phyloP scores from a whole-genome alignment of 1,140 invertebrate genomes.

The Drosophila watanabei region DNA sequence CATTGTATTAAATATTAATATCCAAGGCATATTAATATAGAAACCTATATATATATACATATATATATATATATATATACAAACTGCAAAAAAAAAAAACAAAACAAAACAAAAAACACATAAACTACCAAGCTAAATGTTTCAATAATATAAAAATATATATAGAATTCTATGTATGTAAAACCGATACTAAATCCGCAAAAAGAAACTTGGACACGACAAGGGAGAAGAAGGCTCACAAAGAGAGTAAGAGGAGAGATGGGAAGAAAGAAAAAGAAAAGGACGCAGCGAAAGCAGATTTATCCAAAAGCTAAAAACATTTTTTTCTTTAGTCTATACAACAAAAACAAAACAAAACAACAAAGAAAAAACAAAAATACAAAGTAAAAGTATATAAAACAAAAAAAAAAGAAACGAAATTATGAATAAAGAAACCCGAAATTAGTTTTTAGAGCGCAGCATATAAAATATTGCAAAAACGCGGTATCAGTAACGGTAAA shows the following conservation, averaged over 20 bases:
- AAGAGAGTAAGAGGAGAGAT: not conserved
- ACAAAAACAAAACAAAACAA: constrained; percentile 18
- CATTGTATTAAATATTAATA: constrained; percentile 76
- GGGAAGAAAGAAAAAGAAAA: not conserved
- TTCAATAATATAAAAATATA: constrained; percentile 60
- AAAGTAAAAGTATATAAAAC: constrained; percentile 8
- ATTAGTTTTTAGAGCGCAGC: constrained; percentile 62
- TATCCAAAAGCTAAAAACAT: constrained; percentile 24
- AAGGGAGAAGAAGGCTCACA: constrained; percentile 15
- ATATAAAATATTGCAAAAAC: constrained; percentile 45
- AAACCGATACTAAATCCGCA: constrained; percentile 56
- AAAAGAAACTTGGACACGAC: constrained; percentile 7
- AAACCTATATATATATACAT: constrained; percentile 52
- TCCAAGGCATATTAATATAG: constrained; percentile 72
- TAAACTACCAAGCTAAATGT: constrained; percentile 72
- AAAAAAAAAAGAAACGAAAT: constrained; percentile 8
- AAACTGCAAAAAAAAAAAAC: constrained; percentile 25
- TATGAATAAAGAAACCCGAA: constrained; percentile 28
- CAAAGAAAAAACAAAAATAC: constrained; percentile 6
- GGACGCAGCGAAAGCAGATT: constrained; percentile 17
- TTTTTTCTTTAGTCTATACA: constrained; percentile 69
- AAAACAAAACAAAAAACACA: constrained; percentile 28
- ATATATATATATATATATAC: constrained; percentile 23
- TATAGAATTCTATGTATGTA: constrained; percentile 73
- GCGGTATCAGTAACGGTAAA: constrained; percentile 24